Conservation (phyloP, 2,797 vertebrate species). For the Allobates femoralis region DNA sequence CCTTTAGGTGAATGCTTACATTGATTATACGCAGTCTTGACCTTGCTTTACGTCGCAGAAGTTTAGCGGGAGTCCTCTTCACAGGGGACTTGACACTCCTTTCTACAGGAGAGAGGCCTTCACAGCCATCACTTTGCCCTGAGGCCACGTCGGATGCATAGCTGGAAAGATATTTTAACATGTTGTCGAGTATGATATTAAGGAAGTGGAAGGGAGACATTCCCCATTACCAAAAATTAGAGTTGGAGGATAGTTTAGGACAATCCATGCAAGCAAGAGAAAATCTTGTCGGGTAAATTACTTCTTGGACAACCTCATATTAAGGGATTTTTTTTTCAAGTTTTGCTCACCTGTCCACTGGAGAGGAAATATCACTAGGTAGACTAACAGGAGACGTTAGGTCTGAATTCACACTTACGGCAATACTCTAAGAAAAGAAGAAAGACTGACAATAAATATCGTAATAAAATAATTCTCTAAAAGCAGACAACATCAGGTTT, state of each 20-base stretch:
- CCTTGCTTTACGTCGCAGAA: constrained; percentile 82
- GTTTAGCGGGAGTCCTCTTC: constrained; percentile 76
- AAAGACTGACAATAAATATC: neutral
- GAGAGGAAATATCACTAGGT: constrained; percentile 85
- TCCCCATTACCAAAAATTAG: neutral
- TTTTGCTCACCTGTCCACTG: constrained; percentile 85
- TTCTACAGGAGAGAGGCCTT: constrained; percentile 80
- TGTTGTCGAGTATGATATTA: neutral
- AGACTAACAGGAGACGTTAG: constrained; percentile 70
- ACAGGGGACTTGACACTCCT: constrained; percentile 66
- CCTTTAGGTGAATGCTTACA: constrained; percentile 72
- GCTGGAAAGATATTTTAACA: constrained; percentile 68
- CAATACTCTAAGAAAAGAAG: constrained; percentile 82
- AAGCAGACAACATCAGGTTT: neutral
- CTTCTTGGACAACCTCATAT: neutral
- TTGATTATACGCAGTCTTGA: constrained; percentile 89
- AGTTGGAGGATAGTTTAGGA: neutral
- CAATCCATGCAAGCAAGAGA: neutral
- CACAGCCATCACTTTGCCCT: constrained; percentile 85
- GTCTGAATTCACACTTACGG: constrained; percentile 79
- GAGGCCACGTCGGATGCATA: constrained; percentile 88
- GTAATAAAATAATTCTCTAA: neutral
- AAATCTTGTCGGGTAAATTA: neutral
- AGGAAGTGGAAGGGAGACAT: too few species aligned
- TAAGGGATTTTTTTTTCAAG: neutral